Evolutionary conservation across 1,140 invertebrate species (phyloP).

Genomic region (Pseudoatta argentina): DNA sequence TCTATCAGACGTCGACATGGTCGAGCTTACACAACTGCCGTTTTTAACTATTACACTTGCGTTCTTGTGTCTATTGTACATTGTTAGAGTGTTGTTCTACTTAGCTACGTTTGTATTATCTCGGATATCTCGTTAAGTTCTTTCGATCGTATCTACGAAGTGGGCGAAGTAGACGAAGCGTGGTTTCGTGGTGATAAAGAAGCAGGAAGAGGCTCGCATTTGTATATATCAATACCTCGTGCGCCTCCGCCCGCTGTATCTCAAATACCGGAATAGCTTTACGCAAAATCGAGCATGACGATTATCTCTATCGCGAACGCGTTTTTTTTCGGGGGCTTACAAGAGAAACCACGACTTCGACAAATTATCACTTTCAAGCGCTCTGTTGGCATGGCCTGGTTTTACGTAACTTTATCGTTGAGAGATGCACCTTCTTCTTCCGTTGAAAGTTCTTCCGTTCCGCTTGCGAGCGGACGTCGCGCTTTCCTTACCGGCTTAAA

Average conservation of each 20-base stretch:
- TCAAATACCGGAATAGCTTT: background rate
- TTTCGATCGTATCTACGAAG: conserved; percentile 36
- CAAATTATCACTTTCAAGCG: conserved; percentile 69
- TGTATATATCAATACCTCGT: conserved; percentile 5
- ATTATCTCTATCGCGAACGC: background rate
- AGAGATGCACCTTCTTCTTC: conserved; percentile 77
- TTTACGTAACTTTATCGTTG: conserved; percentile 79
- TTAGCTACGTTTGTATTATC: conserved; percentile 65
- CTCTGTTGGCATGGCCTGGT: conserved; percentile 83
- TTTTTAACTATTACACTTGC: conserved; percentile 56
- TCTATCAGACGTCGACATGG: background rate
- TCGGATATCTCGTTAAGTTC: conserved; percentile 59
- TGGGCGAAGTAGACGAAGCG: conserved; percentile 53
- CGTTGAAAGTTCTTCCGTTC: conserved; percentile 40
- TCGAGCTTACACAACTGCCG: conserved; percentile 45
- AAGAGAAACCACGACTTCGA: conserved; percentile 65
- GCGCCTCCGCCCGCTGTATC: background rate
- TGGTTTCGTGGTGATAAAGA: conserved; percentile 48
- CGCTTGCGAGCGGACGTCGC: conserved; percentile 25
- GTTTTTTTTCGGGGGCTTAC: background rate
- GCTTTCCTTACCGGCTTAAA: conserved; percentile 1
- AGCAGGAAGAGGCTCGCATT: background rate
- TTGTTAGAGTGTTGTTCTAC: conserved; percentile 62
- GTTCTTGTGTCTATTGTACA: conserved; percentile 55
- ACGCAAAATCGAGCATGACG: conserved; percentile 49